Percentiles rank a stretch among this genome's conserved stretches.
Evolutionary conservation across 2,888 invertebrate genomes (phyloP).

Genomic region (Erebia palarica): DNA sequence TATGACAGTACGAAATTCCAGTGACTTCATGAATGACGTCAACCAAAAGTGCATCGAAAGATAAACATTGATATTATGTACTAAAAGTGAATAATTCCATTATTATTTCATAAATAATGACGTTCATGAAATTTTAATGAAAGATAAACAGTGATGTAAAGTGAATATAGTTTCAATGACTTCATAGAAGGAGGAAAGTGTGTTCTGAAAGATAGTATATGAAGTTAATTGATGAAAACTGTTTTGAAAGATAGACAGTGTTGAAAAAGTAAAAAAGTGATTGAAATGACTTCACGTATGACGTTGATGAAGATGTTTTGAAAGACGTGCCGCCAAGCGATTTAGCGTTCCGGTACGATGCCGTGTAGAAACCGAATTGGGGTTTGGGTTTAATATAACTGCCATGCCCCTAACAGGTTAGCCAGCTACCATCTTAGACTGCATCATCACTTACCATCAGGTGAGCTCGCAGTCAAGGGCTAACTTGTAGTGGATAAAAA

Average conservation of each 20-base stretch:
- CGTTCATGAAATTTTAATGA: not conserved
- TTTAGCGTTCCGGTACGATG: too few species aligned
- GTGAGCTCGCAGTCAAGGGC: too few species aligned
- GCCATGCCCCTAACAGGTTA: too few species aligned
- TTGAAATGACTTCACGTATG: not conserved
- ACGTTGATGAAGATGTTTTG: not conserved
- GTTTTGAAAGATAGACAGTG: slow-evolving; percentile 57
- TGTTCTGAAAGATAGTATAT: too few species aligned
- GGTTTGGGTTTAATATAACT: too few species aligned
- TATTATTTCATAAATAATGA: not conserved
- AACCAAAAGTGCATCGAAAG: slow-evolving; percentile 66
- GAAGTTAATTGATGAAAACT: slow-evolving; percentile 48
- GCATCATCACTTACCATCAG: too few species aligned
- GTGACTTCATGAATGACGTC: slow-evolving; percentile 62
- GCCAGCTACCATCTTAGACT: too few species aligned
- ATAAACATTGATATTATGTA: slow-evolving; percentile 43
- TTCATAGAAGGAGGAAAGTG: too few species aligned
- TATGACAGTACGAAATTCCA: slow-evolving; percentile 67
- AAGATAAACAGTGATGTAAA: not conserved
- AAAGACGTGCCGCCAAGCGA: too few species aligned
- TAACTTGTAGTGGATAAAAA: too few species aligned
- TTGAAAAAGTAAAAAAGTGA: not conserved
- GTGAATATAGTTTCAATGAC: too few species aligned
- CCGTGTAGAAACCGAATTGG: too few species aligned
- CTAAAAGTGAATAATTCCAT: not conserved